Conservation (phyloP, 53 echinoderm and acorn worm species). For the Apostichopus leukothele region DNA sequence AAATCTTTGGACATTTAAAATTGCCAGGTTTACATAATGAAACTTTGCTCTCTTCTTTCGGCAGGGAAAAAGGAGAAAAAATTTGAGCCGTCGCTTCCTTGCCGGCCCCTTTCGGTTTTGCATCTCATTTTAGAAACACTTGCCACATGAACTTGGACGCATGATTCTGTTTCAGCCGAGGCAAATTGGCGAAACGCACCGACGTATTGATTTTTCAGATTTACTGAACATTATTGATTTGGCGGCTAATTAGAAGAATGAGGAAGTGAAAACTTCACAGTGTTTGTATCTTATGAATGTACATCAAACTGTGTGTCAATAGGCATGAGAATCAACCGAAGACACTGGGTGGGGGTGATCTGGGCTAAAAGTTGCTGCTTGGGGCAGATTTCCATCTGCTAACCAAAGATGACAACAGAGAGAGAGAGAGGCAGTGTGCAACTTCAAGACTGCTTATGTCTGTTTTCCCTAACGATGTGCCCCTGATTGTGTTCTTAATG, state of each 20-base stretch:
- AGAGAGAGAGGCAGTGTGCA: neutral
- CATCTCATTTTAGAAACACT: constrained; percentile 47
- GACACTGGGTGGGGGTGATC: constrained; percentile 21
- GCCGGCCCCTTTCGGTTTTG: constrained; percentile 47
- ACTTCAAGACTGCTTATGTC: neutral
- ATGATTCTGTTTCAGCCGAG: constrained; percentile 46
- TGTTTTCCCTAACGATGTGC: constrained; percentile 15
- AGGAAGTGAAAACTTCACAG: constrained; percentile 68
- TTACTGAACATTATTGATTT: constrained; percentile 99
- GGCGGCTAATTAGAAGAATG: constrained; percentile 93
- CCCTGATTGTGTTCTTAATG: constrained; percentile 18
- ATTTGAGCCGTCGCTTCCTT: constrained; percentile 43
- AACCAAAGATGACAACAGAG: neutral
- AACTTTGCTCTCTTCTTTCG: constrained; percentile 31
- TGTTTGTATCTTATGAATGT: constrained; percentile 44
- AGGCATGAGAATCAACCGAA: constrained; percentile 28
- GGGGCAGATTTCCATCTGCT: constrained; percentile 22
- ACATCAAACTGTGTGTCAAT: constrained; percentile 44
- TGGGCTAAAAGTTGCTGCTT: constrained; percentile 41
- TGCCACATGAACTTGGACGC: constrained; percentile 46
- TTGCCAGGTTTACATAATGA: constrained; percentile 47
- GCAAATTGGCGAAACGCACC: constrained; percentile 69
- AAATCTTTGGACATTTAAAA: constrained; percentile 42
- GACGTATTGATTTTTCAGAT: constrained; percentile 83
- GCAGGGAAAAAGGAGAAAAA: neutral